These are phyloP conservation scores for Mastomys coucha DNA, from an alignment of 2,113 vertebrate species.

Conservation along the genomic window DNA sequence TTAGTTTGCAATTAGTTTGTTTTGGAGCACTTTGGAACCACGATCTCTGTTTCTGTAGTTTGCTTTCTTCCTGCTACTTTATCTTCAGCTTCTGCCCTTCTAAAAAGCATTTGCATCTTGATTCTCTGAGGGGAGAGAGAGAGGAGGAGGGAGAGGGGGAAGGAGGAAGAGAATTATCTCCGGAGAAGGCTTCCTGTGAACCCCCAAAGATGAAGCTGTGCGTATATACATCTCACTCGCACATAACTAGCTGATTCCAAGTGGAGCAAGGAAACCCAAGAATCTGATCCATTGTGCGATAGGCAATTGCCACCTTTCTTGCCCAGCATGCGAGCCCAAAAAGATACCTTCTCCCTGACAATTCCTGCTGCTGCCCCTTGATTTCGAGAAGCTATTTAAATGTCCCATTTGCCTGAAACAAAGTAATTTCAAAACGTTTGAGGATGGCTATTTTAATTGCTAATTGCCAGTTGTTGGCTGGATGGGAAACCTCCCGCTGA, in stretches of 20 bases:
- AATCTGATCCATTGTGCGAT: neutral
- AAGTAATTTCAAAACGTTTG: neutral
- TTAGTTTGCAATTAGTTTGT: neutral
- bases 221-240: neutral
- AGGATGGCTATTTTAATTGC: neutral
- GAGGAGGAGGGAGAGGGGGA: too few species aligned
- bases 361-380: too few species aligned
- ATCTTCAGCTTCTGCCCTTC: neutral
- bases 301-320: neutral
- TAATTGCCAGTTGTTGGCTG: neutral
- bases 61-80: too few species aligned
- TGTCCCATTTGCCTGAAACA: neutral
- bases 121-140: neutral
- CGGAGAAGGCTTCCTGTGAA: neutral
- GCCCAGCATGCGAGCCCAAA: neutral
- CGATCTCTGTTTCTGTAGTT: neutral
- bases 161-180: neutral
- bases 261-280: neutral
- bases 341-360: neutral
- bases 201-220: neutral
- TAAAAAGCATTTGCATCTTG: neutral
- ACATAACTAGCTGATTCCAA: neutral
- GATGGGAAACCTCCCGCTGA: neutral
- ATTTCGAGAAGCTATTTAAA: neutral
- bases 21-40: neutral